Evolutionary conservation across 2,113 vertebrate species (phyloP), one percentile per base, ranked within the genome.

Genomic region (Callopanchax toddi): DNA sequence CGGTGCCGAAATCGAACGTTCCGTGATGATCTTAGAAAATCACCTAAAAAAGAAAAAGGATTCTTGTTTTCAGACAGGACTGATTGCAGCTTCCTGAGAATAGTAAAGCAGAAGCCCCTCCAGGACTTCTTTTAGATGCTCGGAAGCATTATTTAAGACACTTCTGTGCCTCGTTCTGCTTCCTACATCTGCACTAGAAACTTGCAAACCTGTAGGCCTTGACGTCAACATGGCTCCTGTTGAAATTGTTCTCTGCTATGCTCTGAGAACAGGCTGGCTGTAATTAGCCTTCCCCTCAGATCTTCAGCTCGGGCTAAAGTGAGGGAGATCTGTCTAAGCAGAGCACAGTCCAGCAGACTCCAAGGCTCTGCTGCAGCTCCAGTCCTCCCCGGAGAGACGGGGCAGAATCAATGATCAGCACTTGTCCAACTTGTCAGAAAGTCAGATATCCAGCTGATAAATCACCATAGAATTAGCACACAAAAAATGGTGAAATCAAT

Each of bases 401-500:
- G 6, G 57, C 3, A 59, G n/a, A 44, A 63, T 68, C 71, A 50
- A 45, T 78, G 81, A 83, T 78, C 85, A 83, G 74, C 73, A 53
- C 74, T 77, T 71, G 79, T 89, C 74, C 57, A 79, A 81, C 78
- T 74, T 71, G 82, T 76, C 78, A 78, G 68, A 74, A 83, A 85
- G 78, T 77, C 68, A 57, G 29, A 71, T 25, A 51, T 55, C 54
- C 11, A 75, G 40, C 44, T 20, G n/a, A 15, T 26, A 72, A 60
- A 39, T 23, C 22, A 23, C 6, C 15, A 43, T 16, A 34, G 26
- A 45, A 21, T 20, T 1, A 16, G 6, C n/a, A n/a, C n/a, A n/a
- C 7, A 34, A 59, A 32, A 16, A 20, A 18, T 40, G 20, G 11
- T 13, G 12, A 11, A 43, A 6, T 25, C 1, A 10, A 10, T 34